Evolutionary conservation across 2,888 invertebrate species (phyloP).

Genomic region (Caenorhabditis zanzibari): DNA sequence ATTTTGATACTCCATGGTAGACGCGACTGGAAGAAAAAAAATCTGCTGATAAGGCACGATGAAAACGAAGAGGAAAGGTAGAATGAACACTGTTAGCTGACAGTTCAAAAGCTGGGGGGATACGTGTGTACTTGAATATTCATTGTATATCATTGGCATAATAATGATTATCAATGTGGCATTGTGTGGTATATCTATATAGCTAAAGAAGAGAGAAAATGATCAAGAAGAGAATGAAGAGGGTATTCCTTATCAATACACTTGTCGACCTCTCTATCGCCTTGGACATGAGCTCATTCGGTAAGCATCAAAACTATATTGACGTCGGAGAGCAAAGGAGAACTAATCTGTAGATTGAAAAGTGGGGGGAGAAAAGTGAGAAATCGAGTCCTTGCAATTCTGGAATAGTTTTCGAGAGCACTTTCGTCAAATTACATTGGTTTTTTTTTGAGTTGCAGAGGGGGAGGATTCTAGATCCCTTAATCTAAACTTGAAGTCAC

Average conservation of each 20-base stretch:
- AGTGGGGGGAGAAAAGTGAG: background rate
- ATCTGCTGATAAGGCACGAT: background rate
- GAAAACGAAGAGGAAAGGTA: background rate
- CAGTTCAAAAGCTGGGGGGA: background rate
- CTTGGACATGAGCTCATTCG: conserved; percentile 30
- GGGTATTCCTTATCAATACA: conserved; percentile 37
- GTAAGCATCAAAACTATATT: background rate
- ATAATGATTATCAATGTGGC: background rate
- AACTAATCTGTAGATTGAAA: conserved; percentile 30
- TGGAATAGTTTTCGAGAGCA: background rate
- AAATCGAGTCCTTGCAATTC: background rate
- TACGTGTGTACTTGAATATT: background rate
- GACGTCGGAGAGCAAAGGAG: conserved; percentile 19
- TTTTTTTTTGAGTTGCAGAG: background rate
- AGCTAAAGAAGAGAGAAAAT: background rate
- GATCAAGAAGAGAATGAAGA: background rate
- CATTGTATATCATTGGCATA: background rate
- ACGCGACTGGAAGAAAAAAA: too few species aligned
- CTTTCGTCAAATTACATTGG: background rate
- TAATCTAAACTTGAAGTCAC: background rate
- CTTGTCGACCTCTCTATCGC: conserved; percentile 54
- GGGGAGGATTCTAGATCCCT: background rate
- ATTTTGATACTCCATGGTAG: conserved; percentile 1
- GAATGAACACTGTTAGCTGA: background rate
- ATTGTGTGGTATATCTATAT: background rate